Evolutionary conservation across 2,797 vertebrate genomes (phyloP), one percentile per base, ranked within the genome.

Genomic region (Tamandua tetradactyla): DNA sequence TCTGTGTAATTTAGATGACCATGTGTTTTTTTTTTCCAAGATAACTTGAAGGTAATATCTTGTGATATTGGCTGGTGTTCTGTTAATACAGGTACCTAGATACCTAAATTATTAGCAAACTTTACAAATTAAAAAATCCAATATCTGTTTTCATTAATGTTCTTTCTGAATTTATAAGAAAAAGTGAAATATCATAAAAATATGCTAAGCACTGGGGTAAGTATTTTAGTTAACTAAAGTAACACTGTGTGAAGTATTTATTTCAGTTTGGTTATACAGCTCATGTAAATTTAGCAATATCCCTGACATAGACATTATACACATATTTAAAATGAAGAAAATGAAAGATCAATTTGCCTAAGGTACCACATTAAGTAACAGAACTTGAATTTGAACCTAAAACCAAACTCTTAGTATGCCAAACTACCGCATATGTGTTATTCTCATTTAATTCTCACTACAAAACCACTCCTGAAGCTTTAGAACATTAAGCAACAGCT

Each of bases 111-210:
- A 87, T 47, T 47, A 35, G 57, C n/a, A 81, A 30, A 59, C 25
- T 61, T 80, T 32, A 89, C 59, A 75, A 85, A 57, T 35, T 61
- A 49, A 66, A 92, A 68, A 49, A 64, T 59, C 42, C 49, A 75
- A n/a, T 44, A 40, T 68, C 30, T 47, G n/a, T 52, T 74, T 79
- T 61, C 37, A 89, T 76, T 57, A 44, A 76, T 62, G 30, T 80
- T 94, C 2, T 83, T 75, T 94, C 20, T 69, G 47, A 80, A 79
- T 32, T 15, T 83, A 40, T 37, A 72, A 74, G 37, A 49, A 80
- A 84, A 80, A n/a, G 55, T 47, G 47, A 81, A 91, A 93, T 47
- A 62, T 57, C 44, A 40, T 85, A 79, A 85, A 69, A 59, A 66
- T 79, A 72, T 72, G 47, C 80, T 37, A 84, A 47, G 57, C 72